phyloP scores from a whole-genome alignment of 1,140 invertebrate species.

The Apis cerana region DNA sequence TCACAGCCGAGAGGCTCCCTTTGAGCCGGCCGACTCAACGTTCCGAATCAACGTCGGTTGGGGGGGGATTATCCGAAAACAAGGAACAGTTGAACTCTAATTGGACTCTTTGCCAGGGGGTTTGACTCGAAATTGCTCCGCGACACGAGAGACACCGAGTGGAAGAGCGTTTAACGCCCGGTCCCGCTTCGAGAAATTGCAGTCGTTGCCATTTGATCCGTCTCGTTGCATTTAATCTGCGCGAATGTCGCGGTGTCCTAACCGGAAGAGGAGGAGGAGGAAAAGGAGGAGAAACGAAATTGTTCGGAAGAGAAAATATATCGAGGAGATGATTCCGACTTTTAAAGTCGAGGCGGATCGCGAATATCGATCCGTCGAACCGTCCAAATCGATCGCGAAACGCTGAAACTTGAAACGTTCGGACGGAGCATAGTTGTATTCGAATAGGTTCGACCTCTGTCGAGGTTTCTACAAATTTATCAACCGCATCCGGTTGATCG shows the following conservation, averaged over 20 bases:
- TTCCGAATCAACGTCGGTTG: neutral
- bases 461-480: no score
- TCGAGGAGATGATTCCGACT: no score
- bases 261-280: neutral
- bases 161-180: neutral
- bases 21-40: neutral
- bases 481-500: no score
- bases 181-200: conserved; percentile 9
- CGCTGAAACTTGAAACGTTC: no score
- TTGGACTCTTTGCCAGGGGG: conserved; percentile 25
- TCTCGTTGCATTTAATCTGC: conserved; percentile 39
- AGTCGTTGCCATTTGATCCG: conserved; percentile 36
- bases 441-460: no score
- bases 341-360: neutral
- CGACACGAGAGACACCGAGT: conserved; percentile 22
- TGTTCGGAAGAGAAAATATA: neutral
- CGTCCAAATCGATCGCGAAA: no score
- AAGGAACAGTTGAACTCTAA: conserved; percentile 6
- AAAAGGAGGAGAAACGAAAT: neutral
- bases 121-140: conserved; percentile 28
- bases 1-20: no score
- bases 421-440: no score
- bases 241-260: neutral
- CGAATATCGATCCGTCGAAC: no score
- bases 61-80: conserved; percentile 18